Percentiles rank a stretch among this genome's conserved stretches.
These are phyloP conservation scores for Oxyruncus cristatus DNA, from an alignment of 2,113 vertebrate genomes.

Conservation along the genomic window DNA sequence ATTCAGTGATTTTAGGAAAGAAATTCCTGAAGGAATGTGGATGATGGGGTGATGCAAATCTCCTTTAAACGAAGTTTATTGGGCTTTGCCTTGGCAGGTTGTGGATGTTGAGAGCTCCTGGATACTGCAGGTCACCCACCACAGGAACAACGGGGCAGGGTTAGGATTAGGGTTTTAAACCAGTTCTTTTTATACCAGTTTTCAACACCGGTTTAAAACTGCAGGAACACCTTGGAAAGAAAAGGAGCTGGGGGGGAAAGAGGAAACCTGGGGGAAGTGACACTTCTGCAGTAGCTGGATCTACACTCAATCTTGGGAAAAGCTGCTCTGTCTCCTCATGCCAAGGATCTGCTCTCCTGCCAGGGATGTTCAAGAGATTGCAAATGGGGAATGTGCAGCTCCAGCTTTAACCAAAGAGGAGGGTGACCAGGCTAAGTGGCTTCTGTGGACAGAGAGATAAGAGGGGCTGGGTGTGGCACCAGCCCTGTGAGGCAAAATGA, in stretches of 20 bases:
- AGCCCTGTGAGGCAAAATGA: slow-evolving; percentile 20
- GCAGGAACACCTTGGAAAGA: not conserved
- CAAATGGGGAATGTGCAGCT: slow-evolving; percentile 10
- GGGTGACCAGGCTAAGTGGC: not conserved
- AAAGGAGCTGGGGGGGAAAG: not conserved
- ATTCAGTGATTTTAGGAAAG: not conserved
- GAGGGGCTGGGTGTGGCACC: not conserved
- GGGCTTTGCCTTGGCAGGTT: not conserved
- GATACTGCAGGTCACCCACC: not conserved
- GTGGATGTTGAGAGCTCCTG: slow-evolving; percentile 28
- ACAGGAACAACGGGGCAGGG: not conserved
- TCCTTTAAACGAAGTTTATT: not conserved
- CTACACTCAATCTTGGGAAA: not conserved
- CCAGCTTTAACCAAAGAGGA: not conserved
- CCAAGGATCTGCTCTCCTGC: not conserved
- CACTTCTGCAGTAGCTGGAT: not conserved
- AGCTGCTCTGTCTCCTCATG: not conserved
- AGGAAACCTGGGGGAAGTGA: not conserved
- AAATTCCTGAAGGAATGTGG: not conserved
- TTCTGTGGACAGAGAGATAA: not conserved
- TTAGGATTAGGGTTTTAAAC: no score
- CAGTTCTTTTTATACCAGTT: no score
- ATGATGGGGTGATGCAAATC: not conserved
- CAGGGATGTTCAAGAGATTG: not conserved
- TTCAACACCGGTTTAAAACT: not conserved